Percentiles rank a stretch among this genome's conserved stretches.
phyloP scores from a whole-genome alignment of 2,797 vertebrate genomes.

The Selene dorsalis region DNA sequence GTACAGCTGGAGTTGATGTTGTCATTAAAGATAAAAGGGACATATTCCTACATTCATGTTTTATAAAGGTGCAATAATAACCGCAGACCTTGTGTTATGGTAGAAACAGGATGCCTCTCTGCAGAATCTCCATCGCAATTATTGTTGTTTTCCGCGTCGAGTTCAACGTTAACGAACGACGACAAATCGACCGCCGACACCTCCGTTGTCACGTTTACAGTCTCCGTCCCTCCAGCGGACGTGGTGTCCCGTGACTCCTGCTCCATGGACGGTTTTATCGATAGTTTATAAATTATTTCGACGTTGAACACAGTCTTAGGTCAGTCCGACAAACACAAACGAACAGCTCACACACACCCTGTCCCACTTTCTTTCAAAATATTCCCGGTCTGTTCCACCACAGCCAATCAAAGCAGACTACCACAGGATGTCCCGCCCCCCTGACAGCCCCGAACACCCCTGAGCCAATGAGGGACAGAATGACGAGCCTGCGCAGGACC shows the following conservation, averaged over 20 bases:
- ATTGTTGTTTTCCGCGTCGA: slow-evolving; percentile 39
- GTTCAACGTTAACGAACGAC: slow-evolving; percentile 62
- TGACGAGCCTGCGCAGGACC: neutral
- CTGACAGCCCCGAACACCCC: rapidly evolving
- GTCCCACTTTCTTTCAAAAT: slow-evolving; percentile 62
- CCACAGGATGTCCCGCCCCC: slow-evolving; percentile 20
- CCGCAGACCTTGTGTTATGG: slow-evolving; percentile 47
- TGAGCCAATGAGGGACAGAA: neutral
- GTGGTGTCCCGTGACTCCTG: neutral
- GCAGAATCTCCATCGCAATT: neutral
- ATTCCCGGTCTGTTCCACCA: slow-evolving; percentile 46
- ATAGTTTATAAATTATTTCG: no score
- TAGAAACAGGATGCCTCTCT: neutral
- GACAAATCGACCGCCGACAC: slow-evolving; percentile 36
- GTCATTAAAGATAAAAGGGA: no score
- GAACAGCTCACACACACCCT: slow-evolving; percentile 20
- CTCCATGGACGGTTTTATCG: slow-evolving; percentile 20
- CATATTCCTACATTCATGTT: no score
- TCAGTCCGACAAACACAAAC: neutral
- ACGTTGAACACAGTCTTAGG: rapidly evolving
- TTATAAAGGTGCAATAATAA: neutral
- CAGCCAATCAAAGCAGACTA: slow-evolving; percentile 44
- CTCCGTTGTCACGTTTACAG: slow-evolving; percentile 3
- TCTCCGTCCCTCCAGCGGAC: neutral
- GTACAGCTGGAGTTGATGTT: no score